These are phyloP conservation scores for Graptemys geographica DNA, from an alignment of 2,797 vertebrate species.

Conservation along the genomic window DNA sequence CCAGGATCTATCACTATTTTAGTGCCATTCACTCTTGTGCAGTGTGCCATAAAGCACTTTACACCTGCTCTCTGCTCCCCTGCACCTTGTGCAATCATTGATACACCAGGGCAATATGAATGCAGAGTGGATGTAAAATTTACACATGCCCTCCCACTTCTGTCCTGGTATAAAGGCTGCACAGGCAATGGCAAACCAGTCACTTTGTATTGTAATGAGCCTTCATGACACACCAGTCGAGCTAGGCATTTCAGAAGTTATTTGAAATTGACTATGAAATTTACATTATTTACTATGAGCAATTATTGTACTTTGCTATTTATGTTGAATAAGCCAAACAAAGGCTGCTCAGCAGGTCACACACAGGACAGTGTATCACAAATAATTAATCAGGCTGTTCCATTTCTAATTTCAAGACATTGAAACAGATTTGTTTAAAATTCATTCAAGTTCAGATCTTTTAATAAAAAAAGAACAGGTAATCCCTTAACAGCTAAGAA, in stretches of 20 bases:
- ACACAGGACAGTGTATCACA: conserved; percentile 17
- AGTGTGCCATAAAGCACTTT: not conserved
- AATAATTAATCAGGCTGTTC: conserved; percentile 55
- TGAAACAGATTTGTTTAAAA: conserved; percentile 66
- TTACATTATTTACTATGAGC: conserved; percentile 27
- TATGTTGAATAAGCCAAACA: conserved; percentile 22
- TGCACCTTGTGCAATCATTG: not conserved
- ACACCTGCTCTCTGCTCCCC: fast-evolving
- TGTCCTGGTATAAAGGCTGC: not conserved
- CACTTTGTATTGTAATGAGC: conserved; percentile 22
- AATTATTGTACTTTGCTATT: conserved; percentile 52
- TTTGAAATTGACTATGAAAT: not conserved
- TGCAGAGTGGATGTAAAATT: not conserved
- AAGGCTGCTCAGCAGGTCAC: conserved; percentile 2
- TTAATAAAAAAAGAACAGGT: not conserved
- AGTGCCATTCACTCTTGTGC: fast-evolving
- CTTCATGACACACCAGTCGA: conserved; percentile 47
- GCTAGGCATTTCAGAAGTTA: conserved; percentile 16
- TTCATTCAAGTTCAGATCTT: conserved; percentile 10
- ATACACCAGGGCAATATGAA: fast-evolving
- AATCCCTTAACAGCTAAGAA: conserved; percentile 21
- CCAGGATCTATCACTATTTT: not conserved
- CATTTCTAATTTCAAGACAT: not conserved
- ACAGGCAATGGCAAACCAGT: not conserved
- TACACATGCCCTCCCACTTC: not conserved